These are phyloP conservation scores for Cataglyphis rosenhaueri DNA, from an alignment of 2,888 invertebrate species.

Conservation along the genomic window DNA sequence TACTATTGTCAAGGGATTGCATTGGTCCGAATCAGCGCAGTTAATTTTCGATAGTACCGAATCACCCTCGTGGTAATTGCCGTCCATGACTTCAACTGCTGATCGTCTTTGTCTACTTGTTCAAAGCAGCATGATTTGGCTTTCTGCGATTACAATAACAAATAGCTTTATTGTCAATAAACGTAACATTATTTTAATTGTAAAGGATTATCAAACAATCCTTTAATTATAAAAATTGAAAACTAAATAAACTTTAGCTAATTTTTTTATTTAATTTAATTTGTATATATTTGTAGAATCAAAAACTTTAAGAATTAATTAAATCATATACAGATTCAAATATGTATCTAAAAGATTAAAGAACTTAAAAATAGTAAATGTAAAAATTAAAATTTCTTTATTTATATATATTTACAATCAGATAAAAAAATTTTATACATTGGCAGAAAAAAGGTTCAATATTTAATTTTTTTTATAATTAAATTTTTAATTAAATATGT, in stretches of 20 bases:
- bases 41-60: constrained; percentile 52
- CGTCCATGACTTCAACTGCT: constrained; percentile 37
- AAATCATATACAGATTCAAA: not conserved
- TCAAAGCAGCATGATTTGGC: not conserved
- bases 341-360: no score
- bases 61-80: constrained; percentile 53
- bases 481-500: not conserved
- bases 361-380: no score
- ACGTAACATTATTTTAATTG: not conserved
- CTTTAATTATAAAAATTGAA: not conserved
- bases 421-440: not conserved
- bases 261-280: not conserved
- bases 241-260: not conserved
- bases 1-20: constrained; percentile 52
- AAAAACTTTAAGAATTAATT: not conserved
- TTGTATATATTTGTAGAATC: not conserved
- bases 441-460: not conserved
- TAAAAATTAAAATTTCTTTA: no score
- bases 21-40: constrained; percentile 50
- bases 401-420: no score
- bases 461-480: not conserved
- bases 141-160: not conserved
- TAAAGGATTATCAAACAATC: not conserved
- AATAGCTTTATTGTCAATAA: not conserved
- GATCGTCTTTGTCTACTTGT: constrained; percentile 39